phyloP scores from a whole-genome alignment of 2,797 vertebrate species.

The Oceanodroma leucorhoa region DNA sequence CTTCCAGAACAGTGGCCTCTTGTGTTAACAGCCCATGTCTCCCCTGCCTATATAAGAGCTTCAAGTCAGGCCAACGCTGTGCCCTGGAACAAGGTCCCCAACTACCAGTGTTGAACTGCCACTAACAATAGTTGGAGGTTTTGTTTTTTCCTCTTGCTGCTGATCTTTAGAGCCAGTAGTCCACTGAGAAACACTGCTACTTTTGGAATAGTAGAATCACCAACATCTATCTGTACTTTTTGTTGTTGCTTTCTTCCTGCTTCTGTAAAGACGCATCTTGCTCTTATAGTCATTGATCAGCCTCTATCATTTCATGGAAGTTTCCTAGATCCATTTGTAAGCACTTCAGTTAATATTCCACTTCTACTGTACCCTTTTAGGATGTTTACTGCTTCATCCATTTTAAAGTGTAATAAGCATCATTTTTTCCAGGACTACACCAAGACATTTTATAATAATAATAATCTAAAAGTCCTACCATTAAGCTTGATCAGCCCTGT shows the following conservation, averaged over 20 bases:
- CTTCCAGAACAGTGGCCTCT: neutral
- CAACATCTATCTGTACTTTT: neutral
- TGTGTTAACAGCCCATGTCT: neutral
- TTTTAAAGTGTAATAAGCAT: neutral
- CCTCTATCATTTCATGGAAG: neutral
- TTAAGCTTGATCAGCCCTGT: neutral
- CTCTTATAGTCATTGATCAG: neutral
- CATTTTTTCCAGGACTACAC: neutral
- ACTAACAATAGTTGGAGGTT: neutral
- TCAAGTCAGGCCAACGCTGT: rapidly evolving
- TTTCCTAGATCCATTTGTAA: neutral
- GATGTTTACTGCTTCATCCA: neutral
- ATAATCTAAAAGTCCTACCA: neutral
- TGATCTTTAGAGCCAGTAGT: neutral
- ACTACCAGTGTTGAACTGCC: neutral
- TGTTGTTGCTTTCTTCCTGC: neutral
- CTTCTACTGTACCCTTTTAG: neutral
- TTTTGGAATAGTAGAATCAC: neutral
- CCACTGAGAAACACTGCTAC: neutral
- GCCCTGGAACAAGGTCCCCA: neutral
- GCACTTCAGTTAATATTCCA: neutral
- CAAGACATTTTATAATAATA: neutral
- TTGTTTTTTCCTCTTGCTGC: neutral
- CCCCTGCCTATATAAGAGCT: rapidly evolving
- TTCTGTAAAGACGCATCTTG: neutral